A percentile compares a stretch with the other conserved stretches of the same genome.
These are phyloP conservation scores for Mycetomoellerius zeteki DNA, from an alignment of 1,140 invertebrate genomes.

Conservation along the genomic window DNA sequence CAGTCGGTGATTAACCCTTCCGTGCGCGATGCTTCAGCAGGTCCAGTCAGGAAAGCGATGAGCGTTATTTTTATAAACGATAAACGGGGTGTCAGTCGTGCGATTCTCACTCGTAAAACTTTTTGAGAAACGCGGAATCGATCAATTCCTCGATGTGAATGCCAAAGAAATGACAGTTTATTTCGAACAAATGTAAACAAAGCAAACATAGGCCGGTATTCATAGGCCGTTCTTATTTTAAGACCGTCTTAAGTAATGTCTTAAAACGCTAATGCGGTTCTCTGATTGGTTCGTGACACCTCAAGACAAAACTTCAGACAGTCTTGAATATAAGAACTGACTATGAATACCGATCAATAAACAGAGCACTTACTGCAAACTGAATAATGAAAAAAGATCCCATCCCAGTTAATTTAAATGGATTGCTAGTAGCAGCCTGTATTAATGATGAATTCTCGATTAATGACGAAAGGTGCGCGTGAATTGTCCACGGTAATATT, in stretches of 20 bases:
- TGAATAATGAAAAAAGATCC: not conserved
- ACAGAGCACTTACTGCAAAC: not conserved
- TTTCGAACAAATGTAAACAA: not conserved
- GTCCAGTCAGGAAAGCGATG: not conserved
- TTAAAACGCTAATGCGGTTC: too few relatives aligned
- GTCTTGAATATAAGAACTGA: too few relatives aligned
- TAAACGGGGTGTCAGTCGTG: not conserved
- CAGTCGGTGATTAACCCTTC: slow-evolving; percentile 13
- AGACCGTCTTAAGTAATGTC: too few relatives aligned
- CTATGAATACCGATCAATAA: too few relatives aligned
- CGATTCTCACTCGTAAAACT: not conserved
- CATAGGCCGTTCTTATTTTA: too few relatives aligned
- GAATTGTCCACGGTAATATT: slow-evolving; percentile 23
- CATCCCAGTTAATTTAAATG: not conserved
- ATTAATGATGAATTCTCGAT: not conserved
- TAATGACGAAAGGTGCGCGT: not conserved
- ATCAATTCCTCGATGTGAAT: not conserved
- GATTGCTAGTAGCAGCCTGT: not conserved
- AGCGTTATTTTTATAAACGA: slow-evolving; percentile 26
- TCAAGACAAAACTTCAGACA: too few relatives aligned
- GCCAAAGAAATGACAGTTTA: not conserved
- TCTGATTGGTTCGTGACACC: too few relatives aligned
- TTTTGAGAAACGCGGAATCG: not conserved
- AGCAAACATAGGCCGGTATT: not conserved
- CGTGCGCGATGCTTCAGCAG: not conserved